Base-by-base conservation (phyloP, 1,140 invertebrate genomes). In the Platorchestia sp. region DNA sequence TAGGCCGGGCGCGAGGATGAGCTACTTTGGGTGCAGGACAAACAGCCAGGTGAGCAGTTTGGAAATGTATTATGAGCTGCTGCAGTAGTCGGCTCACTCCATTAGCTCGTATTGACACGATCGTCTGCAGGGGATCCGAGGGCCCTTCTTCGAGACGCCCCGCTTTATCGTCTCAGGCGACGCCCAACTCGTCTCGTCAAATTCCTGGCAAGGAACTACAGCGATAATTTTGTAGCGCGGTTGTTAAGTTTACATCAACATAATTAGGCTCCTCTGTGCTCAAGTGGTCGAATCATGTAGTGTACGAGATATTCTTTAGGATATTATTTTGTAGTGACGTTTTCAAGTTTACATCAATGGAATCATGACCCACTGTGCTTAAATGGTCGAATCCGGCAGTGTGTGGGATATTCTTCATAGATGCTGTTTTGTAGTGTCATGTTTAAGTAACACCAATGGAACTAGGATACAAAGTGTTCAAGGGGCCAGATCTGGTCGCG, bases 101-200 rank as follows among this genome's bases (percentile, higher is more conserved):
- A 93, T 93, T 93, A 93, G 91, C 43, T 45, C 43, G 45, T 93
- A 93, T 93, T 93, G 91, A 93, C 91, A 93, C 27, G 43, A 93
- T 45, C 91, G 45, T 93, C 91, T 93, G 43, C 91, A 45, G 43
- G 44, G 91, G 91, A 93, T 93, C 91, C 27, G 27, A 41, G 40
- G 91, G 47, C 41, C 41, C 44, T 43, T 90, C 41, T 90, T 90
- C 87, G 27, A 90, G 87, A 43, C 87, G 87, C 41, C 87, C 87
- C 59, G 59, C 59, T 75, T 75, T 75, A 75, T 75, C 59, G 59
- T 75, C 47, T 51, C 47, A 51, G 47, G 59, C 59, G 27, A 75
- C 59, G 59, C 59, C 59, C 59, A 75, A 22, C 47, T 10, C 59
- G 59, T 75, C 59, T 75, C 59, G 59, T 75, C 59, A 75, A 36